Evolutionary conservation across 1,140 invertebrate genomes (phyloP).

Genomic region (Arctopsyche grandis): DNA sequence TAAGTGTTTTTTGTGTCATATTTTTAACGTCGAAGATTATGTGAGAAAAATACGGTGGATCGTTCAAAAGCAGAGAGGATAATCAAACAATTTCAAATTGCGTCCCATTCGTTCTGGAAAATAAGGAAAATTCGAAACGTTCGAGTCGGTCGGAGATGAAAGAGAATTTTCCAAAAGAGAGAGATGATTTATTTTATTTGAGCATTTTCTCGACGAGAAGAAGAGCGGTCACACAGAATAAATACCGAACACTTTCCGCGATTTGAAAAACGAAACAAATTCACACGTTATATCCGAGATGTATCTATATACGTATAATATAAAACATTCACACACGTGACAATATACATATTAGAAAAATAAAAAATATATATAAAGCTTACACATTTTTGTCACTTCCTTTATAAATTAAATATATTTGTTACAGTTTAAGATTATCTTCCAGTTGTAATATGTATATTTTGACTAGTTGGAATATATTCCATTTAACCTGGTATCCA

Average conservation of each 20-base stretch:
- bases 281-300: no score
- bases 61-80: neutral
- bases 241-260: slow-evolving; percentile 5
- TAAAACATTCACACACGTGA: neutral
- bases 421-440: no score
- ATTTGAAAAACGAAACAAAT: neutral
- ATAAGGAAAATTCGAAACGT: neutral
- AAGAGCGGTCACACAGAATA: slow-evolving; percentile 25
- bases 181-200: slow-evolving; percentile 14
- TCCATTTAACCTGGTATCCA: no score
- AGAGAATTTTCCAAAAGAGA: slow-evolving; percentile 22
- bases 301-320: neutral
- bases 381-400: no score
- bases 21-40: no score
- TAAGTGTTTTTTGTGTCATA: no score
- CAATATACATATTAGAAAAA: neutral
- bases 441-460: no score
- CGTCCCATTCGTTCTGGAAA: neutral
- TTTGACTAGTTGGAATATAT: no score
- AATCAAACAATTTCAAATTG: slow-evolving; percentile 28
- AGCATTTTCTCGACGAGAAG: slow-evolving; percentile 4
- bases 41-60: slow-evolving; percentile 11
- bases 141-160: neutral
- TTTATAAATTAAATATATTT: no score
- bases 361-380: no score